These are phyloP conservation scores for Dolichallabes microphthalmus DNA, from an alignment of 2,113 vertebrate species.

Conservation along the genomic window DNA sequence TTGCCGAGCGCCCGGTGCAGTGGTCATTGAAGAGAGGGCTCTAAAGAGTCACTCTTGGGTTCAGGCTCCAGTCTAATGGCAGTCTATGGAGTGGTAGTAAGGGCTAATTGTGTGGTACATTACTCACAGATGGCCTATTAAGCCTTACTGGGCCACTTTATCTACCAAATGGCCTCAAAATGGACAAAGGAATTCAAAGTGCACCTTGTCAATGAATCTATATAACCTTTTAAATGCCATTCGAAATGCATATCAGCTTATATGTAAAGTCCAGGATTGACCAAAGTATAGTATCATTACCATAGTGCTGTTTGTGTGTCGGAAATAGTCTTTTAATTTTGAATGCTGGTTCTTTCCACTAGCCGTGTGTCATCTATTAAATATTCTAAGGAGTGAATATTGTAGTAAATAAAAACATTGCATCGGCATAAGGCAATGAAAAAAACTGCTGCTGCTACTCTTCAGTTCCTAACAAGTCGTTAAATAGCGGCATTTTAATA, in stretches of 20 bases:
- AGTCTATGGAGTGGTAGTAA: constrained; percentile 60
- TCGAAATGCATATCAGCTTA: constrained; percentile 56
- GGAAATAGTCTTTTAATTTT: neutral
- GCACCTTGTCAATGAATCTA: constrained; percentile 52
- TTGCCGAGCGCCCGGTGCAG: constrained; percentile 53
- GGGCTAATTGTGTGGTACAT: constrained; percentile 71
- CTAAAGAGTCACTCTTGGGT: constrained; percentile 70
- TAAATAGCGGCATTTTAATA: neutral
- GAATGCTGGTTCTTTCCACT: neutral
- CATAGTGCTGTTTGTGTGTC: neutral
- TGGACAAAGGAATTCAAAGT: constrained; percentile 60
- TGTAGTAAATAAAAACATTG: neutral
- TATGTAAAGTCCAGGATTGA: neutral
- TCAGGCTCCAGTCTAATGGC: constrained; percentile 66
- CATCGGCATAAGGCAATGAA: neutral
- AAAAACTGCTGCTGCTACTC: neutral
- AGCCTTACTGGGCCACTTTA: constrained; percentile 55
- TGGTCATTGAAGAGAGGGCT: constrained; percentile 49
- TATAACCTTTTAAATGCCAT: constrained; percentile 62
- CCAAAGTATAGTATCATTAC: neutral
- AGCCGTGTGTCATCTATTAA: neutral
- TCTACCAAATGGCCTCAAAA: constrained; percentile 62
- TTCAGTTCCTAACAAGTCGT: neutral
- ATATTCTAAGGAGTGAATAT: neutral
- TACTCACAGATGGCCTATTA: constrained; percentile 73